Evolutionary conservation across 30 jellyfish, hydroid and myxozoan genomes (phyloP).

Genomic region (Turritopsis dohrnii): DNA sequence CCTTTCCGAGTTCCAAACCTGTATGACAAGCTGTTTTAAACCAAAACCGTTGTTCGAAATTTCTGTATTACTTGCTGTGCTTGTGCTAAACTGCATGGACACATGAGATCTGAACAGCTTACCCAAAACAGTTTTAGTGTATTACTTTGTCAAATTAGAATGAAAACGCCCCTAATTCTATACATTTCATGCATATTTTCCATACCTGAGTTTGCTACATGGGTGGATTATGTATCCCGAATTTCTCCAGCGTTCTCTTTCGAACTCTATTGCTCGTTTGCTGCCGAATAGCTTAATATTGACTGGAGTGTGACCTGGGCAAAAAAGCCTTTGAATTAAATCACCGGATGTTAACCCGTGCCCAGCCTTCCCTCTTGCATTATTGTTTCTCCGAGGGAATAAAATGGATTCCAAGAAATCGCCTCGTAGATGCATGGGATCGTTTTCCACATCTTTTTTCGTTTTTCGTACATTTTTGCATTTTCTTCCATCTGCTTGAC

Average conservation of each 20-base stretch:
- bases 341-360: not conserved
- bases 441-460: not conserved
- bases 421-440: not conserved
- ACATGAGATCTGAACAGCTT: too few species aligned
- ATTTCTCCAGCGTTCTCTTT: slow-evolving; percentile 23
- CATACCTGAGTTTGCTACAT: slow-evolving; percentile 35
- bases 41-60: too few species aligned
- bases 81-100: too few species aligned
- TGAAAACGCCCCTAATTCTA: not conserved
- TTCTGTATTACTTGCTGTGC: too few species aligned
- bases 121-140: too few species aligned
- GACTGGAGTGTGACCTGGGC: slow-evolving; percentile 23
- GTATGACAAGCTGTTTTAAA: too few species aligned
- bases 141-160: too few species aligned
- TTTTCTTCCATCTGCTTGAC: not conserved
- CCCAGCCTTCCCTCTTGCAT: not conserved
- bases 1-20: too few species aligned
- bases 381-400: not conserved
- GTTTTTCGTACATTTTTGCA: not conserved
- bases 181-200: not conserved
- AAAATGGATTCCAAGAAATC: not conserved
- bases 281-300: slow-evolving; percentile 30
- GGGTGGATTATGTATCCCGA: slow-evolving; percentile 34
- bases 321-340: not conserved
- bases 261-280: slow-evolving; percentile 20